These are phyloP conservation scores for Bellardia pandia DNA, from an alignment of 2,888 invertebrate genomes.

Conservation along the genomic window DNA sequence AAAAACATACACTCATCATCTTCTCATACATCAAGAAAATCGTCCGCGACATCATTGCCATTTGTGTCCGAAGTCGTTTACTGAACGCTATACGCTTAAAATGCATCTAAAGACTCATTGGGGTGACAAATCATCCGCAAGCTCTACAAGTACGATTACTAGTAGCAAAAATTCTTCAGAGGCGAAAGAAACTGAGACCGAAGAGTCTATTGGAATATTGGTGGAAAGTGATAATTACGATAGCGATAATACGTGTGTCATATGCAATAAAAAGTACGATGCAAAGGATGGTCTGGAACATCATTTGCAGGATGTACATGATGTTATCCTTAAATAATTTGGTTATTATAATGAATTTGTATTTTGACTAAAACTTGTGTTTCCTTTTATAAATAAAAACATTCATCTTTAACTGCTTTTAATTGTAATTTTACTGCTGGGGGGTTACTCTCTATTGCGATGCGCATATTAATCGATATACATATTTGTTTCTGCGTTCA, in stretches of 20 bases:
- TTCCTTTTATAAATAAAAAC: too few species aligned
- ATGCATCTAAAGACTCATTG: slow-evolving; percentile 81
- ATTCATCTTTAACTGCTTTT: too few species aligned
- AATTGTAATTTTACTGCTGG: too few species aligned
- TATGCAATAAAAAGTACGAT: slow-evolving; percentile 79
- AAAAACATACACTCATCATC: slow-evolving; percentile 81
- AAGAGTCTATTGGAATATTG: slow-evolving; percentile 76
- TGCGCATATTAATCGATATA: too few species aligned
- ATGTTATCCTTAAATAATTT: slow-evolving; percentile 78
- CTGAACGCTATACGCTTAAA: slow-evolving; percentile 82
- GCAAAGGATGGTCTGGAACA: slow-evolving; percentile 78
- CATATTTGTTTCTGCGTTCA: too few species aligned
- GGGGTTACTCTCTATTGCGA: too few species aligned
- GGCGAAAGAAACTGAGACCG: slow-evolving; percentile 77
- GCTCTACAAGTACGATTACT: neutral
- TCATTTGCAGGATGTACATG: slow-evolving; percentile 79
- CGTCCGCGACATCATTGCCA: slow-evolving; percentile 81
- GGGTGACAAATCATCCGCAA: slow-evolving; percentile 26
- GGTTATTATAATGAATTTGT: neutral
- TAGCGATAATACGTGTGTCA: slow-evolving; percentile 75
- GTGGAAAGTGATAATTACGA: slow-evolving; percentile 49
- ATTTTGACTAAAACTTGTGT: too few species aligned
- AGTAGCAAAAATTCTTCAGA: slow-evolving; percentile 21
- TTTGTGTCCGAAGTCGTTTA: slow-evolving; percentile 81
- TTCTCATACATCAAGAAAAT: slow-evolving; percentile 81